Evolutionary conservation across 2,797 vertebrate genomes (phyloP).

Genomic region (Sebastes aleutianus): DNA sequence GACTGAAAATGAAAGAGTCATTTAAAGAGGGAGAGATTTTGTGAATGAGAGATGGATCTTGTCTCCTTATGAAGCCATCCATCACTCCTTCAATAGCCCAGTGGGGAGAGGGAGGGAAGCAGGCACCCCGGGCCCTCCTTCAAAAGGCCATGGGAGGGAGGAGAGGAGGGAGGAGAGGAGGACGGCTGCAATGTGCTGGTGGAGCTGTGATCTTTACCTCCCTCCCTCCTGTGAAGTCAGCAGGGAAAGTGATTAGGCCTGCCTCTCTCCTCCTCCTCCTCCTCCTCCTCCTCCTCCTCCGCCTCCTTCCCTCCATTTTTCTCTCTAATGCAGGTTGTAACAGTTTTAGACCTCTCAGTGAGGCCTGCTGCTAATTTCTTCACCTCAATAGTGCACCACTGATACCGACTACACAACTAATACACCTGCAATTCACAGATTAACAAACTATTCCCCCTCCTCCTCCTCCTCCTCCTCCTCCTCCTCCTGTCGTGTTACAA

Average conservation of each 20-base stretch:
- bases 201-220: constrained; percentile 82
- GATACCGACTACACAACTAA: constrained; percentile 19
- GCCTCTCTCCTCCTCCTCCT: constrained; percentile 61
- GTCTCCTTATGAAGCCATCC: constrained; percentile 84
- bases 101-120: constrained; percentile 69
- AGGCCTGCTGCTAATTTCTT: constrained; percentile 50
- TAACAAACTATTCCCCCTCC: neutral
- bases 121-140: constrained; percentile 70
- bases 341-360: constrained; percentile 30
- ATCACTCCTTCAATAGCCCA: constrained; percentile 80
- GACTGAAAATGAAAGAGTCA: constrained; percentile 19
- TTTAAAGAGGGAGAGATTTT: constrained; percentile 31
- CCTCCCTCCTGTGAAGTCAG: constrained; percentile 77
- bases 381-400: constrained; percentile 28
- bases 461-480: no score
- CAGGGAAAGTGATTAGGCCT: constrained; percentile 84
- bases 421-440: constrained; percentile 11
- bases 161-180: constrained; percentile 56
- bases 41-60: constrained; percentile 62
- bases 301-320: constrained; percentile 41
- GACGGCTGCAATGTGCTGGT: constrained; percentile 56
- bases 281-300: constrained; percentile 50
- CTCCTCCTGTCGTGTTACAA: neutral
- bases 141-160: constrained; percentile 66
- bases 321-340: constrained; percentile 37